A percentile compares a stretch with the other conserved stretches of the same genome.
Evolutionary conservation across 2,113 vertebrate genomes (phyloP).

Genomic region (Peucedramus taeniatus): DNA sequence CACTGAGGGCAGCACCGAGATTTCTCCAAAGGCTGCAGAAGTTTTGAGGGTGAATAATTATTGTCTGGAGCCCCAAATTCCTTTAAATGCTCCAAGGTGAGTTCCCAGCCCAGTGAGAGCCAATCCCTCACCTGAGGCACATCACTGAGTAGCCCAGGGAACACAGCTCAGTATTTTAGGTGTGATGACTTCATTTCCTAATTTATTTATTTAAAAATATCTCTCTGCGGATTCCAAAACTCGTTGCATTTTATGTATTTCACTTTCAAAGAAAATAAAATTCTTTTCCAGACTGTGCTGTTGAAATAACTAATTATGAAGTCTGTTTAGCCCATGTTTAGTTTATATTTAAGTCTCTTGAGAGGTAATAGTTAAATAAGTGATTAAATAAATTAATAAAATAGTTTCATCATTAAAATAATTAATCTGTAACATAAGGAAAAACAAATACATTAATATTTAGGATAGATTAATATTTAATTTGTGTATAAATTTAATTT

Average conservation of each 20-base stretch:
- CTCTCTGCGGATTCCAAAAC: not conserved
- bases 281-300: not conserved
- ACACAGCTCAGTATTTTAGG: not conserved
- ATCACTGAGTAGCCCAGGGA: not conserved
- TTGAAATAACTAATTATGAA: not conserved
- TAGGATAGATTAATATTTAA: not conserved
- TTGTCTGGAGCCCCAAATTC: not conserved
- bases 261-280: not conserved
- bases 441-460: not conserved
- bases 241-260: not conserved
- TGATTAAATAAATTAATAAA: not conserved
- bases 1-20: accelerated
- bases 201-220: not conserved
- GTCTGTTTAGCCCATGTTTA: not conserved
- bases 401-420: not conserved
- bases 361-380: not conserved
- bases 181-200: not conserved
- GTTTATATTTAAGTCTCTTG: not conserved
- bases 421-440: not conserved
- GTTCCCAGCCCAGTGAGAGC: not conserved
- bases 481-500: not conserved
- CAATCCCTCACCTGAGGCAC: not conserved
- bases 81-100: not conserved
- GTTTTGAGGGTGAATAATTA: not conserved
- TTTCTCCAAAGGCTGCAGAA: not conserved